These are phyloP conservation scores for Hyposoter dolosus DNA, from an alignment of 2,888 invertebrate species.

Conservation along the genomic window DNA sequence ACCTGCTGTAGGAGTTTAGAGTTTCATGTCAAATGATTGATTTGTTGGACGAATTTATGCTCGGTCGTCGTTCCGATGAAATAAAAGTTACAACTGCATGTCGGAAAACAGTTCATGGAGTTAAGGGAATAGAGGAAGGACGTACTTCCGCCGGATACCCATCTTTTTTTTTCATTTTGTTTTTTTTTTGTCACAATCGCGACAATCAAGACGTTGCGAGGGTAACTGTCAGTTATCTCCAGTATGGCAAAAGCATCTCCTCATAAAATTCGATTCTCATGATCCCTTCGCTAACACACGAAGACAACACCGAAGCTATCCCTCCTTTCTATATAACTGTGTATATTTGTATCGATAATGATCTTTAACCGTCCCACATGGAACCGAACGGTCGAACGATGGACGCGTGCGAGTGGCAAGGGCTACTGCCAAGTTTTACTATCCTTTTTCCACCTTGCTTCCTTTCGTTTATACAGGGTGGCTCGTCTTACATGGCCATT, in stretches of 20 bases:
- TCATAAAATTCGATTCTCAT: slow-evolving; percentile 26
- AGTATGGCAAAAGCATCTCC: slow-evolving; percentile 20
- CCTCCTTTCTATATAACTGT: slow-evolving; percentile 42
- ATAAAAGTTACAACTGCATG: neutral
- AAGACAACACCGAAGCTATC: slow-evolving; percentile 29
- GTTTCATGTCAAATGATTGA: neutral
- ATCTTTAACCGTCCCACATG: slow-evolving; percentile 81
- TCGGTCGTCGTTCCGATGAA: neutral
- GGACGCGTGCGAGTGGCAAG: slow-evolving; percentile 50
- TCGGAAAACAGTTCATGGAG: slow-evolving; percentile 34
- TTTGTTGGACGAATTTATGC: neutral
- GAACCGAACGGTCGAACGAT: slow-evolving; percentile 70
- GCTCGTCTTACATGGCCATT: neutral
- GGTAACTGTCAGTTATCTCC: slow-evolving; percentile 66
- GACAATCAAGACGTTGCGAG: slow-evolving; percentile 81
- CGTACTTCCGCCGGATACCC: slow-evolving; percentile 84
- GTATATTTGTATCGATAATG: slow-evolving; percentile 81
- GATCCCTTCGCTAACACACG: slow-evolving; percentile 36
- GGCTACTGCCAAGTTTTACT: slow-evolving; percentile 33
- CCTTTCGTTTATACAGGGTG: slow-evolving; percentile 3
- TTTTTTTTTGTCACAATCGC: slow-evolving; percentile 82
- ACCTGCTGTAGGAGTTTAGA: neutral
- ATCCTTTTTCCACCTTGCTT: slow-evolving; percentile 32
- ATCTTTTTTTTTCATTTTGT: slow-evolving; percentile 71
- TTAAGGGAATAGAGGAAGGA: slow-evolving; percentile 65